These are phyloP conservation scores for Gymnoscopelus braueri DNA, from an alignment of 2,797 vertebrate species.

Conservation along the genomic window DNA sequence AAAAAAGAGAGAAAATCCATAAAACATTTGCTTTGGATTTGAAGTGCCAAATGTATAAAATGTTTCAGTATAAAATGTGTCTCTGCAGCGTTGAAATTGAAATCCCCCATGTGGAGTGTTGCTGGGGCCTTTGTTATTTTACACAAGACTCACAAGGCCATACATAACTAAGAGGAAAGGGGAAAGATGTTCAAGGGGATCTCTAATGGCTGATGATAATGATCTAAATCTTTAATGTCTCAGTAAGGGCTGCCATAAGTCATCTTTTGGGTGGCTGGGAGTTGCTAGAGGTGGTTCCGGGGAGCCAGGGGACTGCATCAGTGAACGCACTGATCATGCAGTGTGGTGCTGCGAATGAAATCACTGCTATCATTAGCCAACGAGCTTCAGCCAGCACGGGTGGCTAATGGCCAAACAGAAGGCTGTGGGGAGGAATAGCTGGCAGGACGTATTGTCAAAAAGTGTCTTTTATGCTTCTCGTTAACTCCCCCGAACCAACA, in stretches of 20 bases:
- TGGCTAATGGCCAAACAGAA: constrained; percentile 57
- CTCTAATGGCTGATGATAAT: constrained; percentile 38
- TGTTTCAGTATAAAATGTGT: no score
- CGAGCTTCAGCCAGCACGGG: constrained; percentile 50
- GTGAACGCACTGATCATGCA: constrained; percentile 15
- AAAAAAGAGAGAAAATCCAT: no score
- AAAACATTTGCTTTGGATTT: no score
- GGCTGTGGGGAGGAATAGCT: constrained; percentile 39
- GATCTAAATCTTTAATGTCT: constrained; percentile 43
- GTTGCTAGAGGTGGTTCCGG: constrained; percentile 51
- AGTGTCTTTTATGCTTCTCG: constrained; percentile 11
- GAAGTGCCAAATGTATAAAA: no score
- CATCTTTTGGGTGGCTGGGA: constrained; percentile 50
- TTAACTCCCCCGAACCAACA: background rate
- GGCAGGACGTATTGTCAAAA: constrained; percentile 21
- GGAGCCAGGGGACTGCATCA: constrained; percentile 37
- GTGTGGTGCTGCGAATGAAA: constrained; percentile 30
- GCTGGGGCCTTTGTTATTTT: background rate
- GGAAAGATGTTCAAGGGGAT: background rate
- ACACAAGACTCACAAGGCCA: background rate
- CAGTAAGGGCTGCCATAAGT: constrained; percentile 45
- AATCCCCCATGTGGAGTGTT: no score
- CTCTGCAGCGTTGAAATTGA: background rate
- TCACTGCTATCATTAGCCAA: constrained; percentile 64
- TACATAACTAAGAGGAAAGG: no score